phyloP scores from a whole-genome alignment of 2,113 vertebrate species.

The Orientallactaga bullata region DNA sequence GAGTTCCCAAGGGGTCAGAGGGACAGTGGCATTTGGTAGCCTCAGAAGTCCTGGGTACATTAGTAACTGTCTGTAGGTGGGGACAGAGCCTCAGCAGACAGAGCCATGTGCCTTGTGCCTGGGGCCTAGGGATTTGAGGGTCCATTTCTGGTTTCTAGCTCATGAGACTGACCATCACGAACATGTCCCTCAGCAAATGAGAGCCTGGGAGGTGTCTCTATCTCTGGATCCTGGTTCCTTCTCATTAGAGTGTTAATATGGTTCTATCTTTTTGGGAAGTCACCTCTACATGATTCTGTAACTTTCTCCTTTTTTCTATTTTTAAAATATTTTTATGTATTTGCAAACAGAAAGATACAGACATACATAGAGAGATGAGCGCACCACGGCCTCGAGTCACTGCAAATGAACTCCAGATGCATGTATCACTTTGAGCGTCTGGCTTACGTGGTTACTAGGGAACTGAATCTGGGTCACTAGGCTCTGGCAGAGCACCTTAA shows the following conservation, averaged over 20 bases:
- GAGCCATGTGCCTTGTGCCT: not conserved
- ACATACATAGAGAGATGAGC: no score
- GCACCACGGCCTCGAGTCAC: no score
- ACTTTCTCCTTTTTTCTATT: no score
- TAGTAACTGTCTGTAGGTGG: no score
- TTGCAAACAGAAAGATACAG: no score
- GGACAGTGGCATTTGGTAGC: not conserved
- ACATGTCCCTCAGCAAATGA: not conserved
- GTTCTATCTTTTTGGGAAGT: not conserved
- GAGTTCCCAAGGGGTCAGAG: not conserved
- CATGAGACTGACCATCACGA: not conserved
- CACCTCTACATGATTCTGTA: not conserved
- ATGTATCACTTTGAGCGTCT: no score
- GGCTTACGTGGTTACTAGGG: no score
- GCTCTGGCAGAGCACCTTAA: no score
- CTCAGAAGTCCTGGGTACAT: not conserved
- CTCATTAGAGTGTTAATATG: not conserved
- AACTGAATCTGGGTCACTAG: no score
- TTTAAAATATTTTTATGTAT: no score
- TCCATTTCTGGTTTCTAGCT: not conserved
- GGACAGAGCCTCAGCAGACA: no score
- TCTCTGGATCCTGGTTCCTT: not conserved
- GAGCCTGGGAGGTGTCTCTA: not conserved
- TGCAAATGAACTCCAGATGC: no score
- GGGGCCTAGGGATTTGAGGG: not conserved